Evolutionary conservation across 2,113 vertebrate genomes (phyloP), one percentile per base, ranked within the genome.

Genomic region (Balaenoptera acutorostrata): DNA sequence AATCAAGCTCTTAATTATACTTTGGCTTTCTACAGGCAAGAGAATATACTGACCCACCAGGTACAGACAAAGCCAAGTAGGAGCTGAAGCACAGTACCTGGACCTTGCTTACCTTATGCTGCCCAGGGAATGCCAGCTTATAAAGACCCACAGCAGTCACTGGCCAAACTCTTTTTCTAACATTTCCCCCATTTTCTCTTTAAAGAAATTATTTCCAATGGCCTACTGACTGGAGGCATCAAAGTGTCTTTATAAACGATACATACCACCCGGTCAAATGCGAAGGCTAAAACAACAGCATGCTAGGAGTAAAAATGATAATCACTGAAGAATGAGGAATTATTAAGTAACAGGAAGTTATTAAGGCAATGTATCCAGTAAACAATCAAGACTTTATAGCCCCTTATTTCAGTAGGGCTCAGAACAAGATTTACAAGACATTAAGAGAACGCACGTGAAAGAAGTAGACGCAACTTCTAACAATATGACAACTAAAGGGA

Each of bases 241-340:
- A 36, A 63, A 93, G 39, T 0, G 0, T 63, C 96, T 93, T 87
- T 80, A 66, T 52, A 80, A 95, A 95, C 95, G 93, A 95, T 31
- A 63, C 92, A 90, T 68, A 92, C 46, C 88, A 97, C 83, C 95
- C 88, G 90, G 88, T 92, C 94, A 98, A 97, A 96, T 75, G 61
- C 77, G n/a, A 95, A 88, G 97, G 93, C 92, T 33, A 72, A 89
- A 97, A 95, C 97, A 96, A 98, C 90, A 98, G 97, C 97, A 97
- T 57, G 90, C 97, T 90, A 61, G 44, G 96, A 97, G 95, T 97
- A 98, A 64, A 98, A 98, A 98, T 27, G 41, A 98, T 94, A 97
- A 98, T 92, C 97, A 85, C 6, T 82, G 64, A 92, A 36, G 96
- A 98, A 98, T 96, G 97, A 98, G 95, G 96, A 97, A 95, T 94